These are phyloP conservation scores for Busseola fusca DNA, from an alignment of 2,888 invertebrate genomes.

Conservation along the genomic window DNA sequence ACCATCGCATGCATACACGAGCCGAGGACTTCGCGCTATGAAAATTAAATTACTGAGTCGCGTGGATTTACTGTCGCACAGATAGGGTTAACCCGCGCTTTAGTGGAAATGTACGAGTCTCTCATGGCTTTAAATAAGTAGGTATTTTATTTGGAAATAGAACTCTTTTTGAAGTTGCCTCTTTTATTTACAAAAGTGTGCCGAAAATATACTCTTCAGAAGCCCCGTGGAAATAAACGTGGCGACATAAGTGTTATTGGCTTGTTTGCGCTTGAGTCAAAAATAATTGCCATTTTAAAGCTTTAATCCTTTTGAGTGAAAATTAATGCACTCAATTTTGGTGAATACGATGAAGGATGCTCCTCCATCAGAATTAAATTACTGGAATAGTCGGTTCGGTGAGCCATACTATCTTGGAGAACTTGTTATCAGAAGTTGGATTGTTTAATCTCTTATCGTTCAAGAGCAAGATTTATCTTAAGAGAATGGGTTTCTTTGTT, in stretches of 20 bases:
- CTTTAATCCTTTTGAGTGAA: no score
- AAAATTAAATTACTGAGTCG: conserved; percentile 62
- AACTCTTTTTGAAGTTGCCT: background rate
- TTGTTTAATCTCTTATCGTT: background rate
- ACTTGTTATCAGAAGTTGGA: conserved; percentile 4
- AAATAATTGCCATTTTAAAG: no score
- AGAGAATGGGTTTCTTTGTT: conserved; percentile 1
- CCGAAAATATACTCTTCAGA: background rate
- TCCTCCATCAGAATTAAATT: no score
- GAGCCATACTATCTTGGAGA: background rate
- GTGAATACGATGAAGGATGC: no score
- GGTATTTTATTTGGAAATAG: background rate
- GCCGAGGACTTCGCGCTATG: conserved; percentile 50
- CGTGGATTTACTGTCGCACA: conserved; percentile 38
- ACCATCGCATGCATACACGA: conserved; percentile 50
- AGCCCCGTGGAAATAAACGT: background rate
- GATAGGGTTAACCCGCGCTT: conserved; percentile 45
- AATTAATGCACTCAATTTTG: no score
- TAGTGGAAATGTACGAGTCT: conserved; percentile 25
- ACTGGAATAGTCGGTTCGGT: no score
- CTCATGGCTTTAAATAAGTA: background rate
- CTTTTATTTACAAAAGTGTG: background rate
- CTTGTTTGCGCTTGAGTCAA: no score
- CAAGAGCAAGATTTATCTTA: background rate
- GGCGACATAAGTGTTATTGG: background rate